phyloP scores from a whole-genome alignment of 2,113 vertebrate species.

The Thalassoma bifasciatum region DNA sequence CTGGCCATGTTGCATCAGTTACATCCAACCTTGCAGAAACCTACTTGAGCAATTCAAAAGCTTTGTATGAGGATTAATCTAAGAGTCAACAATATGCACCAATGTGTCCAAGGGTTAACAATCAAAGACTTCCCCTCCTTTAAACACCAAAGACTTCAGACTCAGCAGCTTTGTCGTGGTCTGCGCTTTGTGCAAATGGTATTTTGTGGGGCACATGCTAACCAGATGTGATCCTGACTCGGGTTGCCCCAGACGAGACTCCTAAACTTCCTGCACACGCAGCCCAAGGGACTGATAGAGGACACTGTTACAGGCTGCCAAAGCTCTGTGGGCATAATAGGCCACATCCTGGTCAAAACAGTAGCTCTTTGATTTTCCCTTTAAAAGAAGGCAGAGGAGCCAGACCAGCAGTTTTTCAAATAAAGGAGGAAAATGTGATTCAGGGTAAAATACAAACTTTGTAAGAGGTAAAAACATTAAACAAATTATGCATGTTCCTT shows the following conservation, averaged over 20 bases:
- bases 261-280: constrained; percentile 42
- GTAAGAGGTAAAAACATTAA: neutral
- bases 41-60: neutral
- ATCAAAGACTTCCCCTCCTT: neutral
- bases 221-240: constrained; percentile 59
- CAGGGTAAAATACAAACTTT: too few relatives aligned
- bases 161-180: neutral
- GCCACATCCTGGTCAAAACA: constrained; percentile 62
- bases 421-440: too few relatives aligned
- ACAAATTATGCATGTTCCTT: too few relatives aligned
- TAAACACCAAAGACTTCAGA: constrained; percentile 9
- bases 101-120: neutral
- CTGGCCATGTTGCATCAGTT: neutral
- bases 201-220: constrained; percentile 50
- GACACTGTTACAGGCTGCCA: constrained; percentile 44
- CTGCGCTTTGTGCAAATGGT: neutral
- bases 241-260: constrained; percentile 17
- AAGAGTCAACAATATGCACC: neutral
- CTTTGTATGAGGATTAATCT: neutral
- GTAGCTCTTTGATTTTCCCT: constrained; percentile 29
- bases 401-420: constrained; percentile 1
- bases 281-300: constrained; percentile 44
- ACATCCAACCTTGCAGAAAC: neutral
- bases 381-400: neutral
- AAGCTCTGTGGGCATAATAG: constrained; percentile 25